Evolutionary conservation across 2,888 invertebrate species (phyloP).

Genomic region (Odontocerum albicorne): DNA sequence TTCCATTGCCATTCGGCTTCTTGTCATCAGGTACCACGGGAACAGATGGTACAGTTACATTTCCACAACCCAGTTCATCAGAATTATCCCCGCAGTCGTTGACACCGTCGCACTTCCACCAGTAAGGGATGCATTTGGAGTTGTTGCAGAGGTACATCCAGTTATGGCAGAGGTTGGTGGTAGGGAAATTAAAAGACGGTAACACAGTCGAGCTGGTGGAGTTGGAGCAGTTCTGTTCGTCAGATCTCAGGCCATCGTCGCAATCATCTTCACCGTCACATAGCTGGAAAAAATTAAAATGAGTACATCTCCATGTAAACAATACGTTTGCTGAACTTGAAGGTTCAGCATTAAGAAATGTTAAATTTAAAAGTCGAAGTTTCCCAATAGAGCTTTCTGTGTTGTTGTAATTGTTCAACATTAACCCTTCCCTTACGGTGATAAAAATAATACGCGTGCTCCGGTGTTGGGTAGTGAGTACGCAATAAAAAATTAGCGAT

Average conservation of each 20-base stretch:
- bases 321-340: too few species aligned
- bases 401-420: too few species aligned
- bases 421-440: too few species aligned
- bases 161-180: conserved; percentile 59
- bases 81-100: conserved; percentile 76
- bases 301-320: too few species aligned
- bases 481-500: too few species aligned
- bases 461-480: too few species aligned
- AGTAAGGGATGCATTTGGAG: conserved; percentile 70
- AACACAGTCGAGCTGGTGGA: conserved; percentile 42
- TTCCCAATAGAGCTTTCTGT: too few species aligned
- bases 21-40: conserved; percentile 39
- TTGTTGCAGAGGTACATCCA: conserved; percentile 80
- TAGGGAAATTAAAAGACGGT: conserved; percentile 40
- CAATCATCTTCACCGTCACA: conserved; percentile 77
- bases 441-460: too few species aligned
- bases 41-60: conserved; percentile 41
- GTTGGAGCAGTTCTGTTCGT: conserved; percentile 69
- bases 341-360: too few species aligned
- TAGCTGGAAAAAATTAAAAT: conserved; percentile 50
- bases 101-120: conserved; percentile 80
- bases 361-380: too few species aligned
- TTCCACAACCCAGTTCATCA: conserved; percentile 68
- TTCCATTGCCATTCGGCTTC: conserved; percentile 37
- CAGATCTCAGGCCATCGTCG: conserved; percentile 62